phyloP scores from a whole-genome alignment of 1,140 invertebrate species.

The Pseudomyrmex gracilis region DNA sequence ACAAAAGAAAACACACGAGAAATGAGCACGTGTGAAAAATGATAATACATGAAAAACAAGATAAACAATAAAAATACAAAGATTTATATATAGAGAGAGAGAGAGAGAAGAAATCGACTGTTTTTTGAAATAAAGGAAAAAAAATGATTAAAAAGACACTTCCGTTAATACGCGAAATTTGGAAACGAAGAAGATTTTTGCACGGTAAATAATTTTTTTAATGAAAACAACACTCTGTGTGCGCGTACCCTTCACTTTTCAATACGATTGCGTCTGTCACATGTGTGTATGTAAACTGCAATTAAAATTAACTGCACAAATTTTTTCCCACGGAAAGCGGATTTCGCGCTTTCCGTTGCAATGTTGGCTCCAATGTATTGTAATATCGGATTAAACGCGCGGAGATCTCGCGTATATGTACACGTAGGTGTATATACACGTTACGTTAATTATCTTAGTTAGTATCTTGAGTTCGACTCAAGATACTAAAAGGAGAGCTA shows the following conservation, averaged over 20 bases:
- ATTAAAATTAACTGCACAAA: no score
- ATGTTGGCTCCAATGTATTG: no score
- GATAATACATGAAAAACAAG: no score
- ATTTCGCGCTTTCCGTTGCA: not conserved
- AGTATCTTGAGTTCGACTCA: not conserved
- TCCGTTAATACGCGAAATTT: not conserved
- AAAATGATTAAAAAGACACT: not conserved
- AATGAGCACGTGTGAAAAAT: no score
- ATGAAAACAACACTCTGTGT: no score
- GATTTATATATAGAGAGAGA: no score
- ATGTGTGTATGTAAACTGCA: not conserved
- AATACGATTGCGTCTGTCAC: not conserved
- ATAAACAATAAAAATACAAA: no score
- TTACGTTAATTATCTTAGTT: conserved; percentile 7
- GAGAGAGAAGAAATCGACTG: no score
- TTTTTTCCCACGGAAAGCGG: not conserved
- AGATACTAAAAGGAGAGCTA: conserved; percentile 14
- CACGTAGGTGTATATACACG: not conserved
- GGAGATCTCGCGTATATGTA: no score
- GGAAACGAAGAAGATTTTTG: not conserved
- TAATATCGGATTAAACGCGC: not conserved
- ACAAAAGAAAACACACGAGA: no score
- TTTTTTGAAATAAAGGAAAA: not conserved
- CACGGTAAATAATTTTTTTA: not conserved
- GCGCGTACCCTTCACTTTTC: not conserved